Evolutionary conservation across 2,797 vertebrate genomes (phyloP).

Genomic region (Bufotes viridis): DNA sequence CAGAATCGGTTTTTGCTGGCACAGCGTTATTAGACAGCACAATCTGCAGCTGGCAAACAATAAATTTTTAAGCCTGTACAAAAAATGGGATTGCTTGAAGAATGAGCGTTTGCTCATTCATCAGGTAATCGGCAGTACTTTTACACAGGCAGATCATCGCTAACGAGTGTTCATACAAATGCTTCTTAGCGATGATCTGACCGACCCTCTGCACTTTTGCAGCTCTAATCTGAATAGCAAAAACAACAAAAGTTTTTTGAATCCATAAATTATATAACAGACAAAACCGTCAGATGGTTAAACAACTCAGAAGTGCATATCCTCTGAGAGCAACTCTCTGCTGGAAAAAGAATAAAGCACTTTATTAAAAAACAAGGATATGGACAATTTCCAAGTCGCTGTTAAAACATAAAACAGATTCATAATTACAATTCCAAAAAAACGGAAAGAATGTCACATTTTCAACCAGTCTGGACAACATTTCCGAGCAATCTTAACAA

Average conservation of each 20-base stretch:
- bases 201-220: too few relatives aligned
- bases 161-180: too few relatives aligned
- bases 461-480: slow-evolving; percentile 61
- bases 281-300: slow-evolving; percentile 44
- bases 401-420: slow-evolving; percentile 67
- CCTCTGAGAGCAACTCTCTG: slow-evolving; percentile 26
- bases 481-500: slow-evolving; percentile 43
- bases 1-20: too few relatives aligned
- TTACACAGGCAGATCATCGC: too few relatives aligned
- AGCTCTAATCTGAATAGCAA: not conserved
- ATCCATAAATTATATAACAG: slow-evolving; percentile 48
- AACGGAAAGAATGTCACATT: slow-evolving; percentile 63
- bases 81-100: too few relatives aligned
- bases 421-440: slow-evolving; percentile 64
- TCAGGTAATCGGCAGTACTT: too few relatives aligned
- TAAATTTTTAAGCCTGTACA: too few relatives aligned
- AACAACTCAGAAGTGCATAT: slow-evolving; percentile 35
- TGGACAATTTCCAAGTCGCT: slow-evolving; percentile 66
- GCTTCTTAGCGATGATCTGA: too few relatives aligned
- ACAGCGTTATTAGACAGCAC: too few relatives aligned
- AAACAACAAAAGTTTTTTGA: not conserved
- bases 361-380: slow-evolving; percentile 52
- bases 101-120: too few relatives aligned
- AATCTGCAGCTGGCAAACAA: too few relatives aligned
- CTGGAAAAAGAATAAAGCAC: slow-evolving; percentile 60